These are phyloP conservation scores for Paraescarpia echinospica DNA, from an alignment of 1,140 invertebrate species.

Conservation along the genomic window DNA sequence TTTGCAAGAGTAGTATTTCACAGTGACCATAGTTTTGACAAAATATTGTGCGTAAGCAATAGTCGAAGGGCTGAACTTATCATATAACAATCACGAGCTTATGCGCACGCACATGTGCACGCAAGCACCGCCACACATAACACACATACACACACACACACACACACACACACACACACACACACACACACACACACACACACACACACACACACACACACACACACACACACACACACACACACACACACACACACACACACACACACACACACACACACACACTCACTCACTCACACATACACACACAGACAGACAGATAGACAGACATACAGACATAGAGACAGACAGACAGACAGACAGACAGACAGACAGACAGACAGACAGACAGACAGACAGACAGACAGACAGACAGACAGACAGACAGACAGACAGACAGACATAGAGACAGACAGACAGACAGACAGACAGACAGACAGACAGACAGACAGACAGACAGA, in stretches of 20 bases:
- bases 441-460: background rate
- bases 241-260: background rate
- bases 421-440: background rate
- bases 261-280: background rate
- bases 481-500: no score
- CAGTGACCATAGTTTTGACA: no score
- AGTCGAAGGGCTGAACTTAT: no score
- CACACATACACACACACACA: no score
- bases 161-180: background rate
- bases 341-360: background rate
- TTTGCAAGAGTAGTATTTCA: no score
- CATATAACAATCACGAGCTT: no score
- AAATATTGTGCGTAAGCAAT: no score
- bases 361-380: background rate
- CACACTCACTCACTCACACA: background rate
- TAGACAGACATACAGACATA: background rate
- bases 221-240: background rate
- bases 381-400: background rate
- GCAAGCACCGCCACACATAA: no score
- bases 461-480: background rate
- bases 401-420: background rate
- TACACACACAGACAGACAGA: background rate
- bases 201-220: background rate
- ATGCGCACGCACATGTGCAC: background rate
- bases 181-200: background rate